A percentile compares a stretch with the other conserved stretches of the same genome.
Evolutionary conservation across 2,113 vertebrate species (phyloP).

Genomic region (Chionis minor): DNA sequence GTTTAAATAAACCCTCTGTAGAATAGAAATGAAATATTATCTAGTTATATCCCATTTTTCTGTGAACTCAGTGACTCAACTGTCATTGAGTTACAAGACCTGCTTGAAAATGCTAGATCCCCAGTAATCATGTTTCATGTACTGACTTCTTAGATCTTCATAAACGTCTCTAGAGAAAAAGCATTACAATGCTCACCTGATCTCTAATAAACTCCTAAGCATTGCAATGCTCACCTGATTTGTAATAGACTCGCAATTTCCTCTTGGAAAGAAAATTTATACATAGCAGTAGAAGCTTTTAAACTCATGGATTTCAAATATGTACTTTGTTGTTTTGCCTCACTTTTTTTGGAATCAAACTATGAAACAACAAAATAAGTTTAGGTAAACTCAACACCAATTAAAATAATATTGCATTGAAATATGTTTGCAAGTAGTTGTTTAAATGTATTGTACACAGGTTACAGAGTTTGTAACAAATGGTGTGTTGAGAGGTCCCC

Average conservation of each 20-base stretch:
- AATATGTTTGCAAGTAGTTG: neutral
- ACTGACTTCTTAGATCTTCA: neutral
- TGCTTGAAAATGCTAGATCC: neutral
- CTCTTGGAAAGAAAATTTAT: neutral
- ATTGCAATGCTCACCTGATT: neutral
- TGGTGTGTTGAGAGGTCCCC: neutral
- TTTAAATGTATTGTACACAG: neutral
- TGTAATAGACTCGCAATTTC: neutral
- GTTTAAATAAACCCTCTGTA: neutral
- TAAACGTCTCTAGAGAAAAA: neutral
- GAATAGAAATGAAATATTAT: neutral
- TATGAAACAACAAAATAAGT: neutral
- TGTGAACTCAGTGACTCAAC: neutral
- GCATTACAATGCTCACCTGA: neutral
- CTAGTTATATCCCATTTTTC: neutral
- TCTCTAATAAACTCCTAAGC: neutral
- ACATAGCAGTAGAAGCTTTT: neutral
- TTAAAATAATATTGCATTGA: slow-evolving; percentile 21
- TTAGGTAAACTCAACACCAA: neutral
- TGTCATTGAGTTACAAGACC: neutral
- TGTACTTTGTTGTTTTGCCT: neutral
- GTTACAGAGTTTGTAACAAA: slow-evolving; percentile 31
- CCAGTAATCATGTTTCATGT: neutral
- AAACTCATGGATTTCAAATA: neutral
- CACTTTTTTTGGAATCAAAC: neutral